A percentile compares a stretch with the other conserved stretches of the same genome.
These are phyloP conservation scores for Equus quagga DNA, from an alignment of 2,113 vertebrate species.

Conservation along the genomic window DNA sequence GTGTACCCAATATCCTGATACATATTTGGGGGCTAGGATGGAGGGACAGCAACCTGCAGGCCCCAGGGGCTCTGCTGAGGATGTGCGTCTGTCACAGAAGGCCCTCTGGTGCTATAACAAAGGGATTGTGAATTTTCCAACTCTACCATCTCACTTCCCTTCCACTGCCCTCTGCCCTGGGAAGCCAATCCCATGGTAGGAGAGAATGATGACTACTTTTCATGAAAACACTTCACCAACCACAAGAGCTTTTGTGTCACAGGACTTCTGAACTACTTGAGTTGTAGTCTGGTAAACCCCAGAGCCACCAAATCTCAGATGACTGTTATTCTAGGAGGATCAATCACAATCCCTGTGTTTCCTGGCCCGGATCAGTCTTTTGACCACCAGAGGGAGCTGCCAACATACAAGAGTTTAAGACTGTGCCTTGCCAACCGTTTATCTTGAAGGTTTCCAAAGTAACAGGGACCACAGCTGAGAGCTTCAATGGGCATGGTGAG, in stretches of 20 bases:
- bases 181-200: not conserved
- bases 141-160: not conserved
- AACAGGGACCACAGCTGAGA: constrained; percentile 52
- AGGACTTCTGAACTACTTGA: not conserved
- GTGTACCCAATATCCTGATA: not conserved
- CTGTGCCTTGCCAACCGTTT: not conserved
- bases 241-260: not conserved
- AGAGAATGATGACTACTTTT: not conserved
- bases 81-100: not conserved
- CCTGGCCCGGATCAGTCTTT: not conserved
- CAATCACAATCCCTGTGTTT: not conserved
- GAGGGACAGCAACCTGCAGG: not conserved
- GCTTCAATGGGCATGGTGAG: not conserved
- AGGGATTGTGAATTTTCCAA: not conserved
- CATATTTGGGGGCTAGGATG: not conserved
- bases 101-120: not conserved
- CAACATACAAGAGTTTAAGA: constrained; percentile 24
- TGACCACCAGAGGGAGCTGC: constrained; percentile 79
- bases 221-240: not conserved
- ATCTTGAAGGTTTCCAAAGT: constrained; percentile 71
- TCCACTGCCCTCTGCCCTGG: not conserved
- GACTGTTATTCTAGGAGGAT: not conserved
- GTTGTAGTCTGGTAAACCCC: not conserved
- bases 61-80: not conserved
- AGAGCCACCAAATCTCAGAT: not conserved